Evolutionary conservation across 2,113 vertebrate genomes (phyloP).

Genomic region (Chlamydotis undulata): DNA sequence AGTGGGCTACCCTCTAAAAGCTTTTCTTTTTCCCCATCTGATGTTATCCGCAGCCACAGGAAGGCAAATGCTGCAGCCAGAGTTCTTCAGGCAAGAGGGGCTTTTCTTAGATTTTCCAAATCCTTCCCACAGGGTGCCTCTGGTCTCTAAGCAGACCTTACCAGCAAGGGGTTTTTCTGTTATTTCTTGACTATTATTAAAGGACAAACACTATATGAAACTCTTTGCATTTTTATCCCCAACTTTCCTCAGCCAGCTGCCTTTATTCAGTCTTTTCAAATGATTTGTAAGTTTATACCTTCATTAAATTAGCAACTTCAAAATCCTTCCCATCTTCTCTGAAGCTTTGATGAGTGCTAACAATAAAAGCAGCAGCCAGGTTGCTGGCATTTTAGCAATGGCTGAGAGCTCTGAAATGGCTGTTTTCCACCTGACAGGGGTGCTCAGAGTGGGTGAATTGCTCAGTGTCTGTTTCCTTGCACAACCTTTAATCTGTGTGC

Average conservation of each 20-base stretch:
- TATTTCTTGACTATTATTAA: neutral
- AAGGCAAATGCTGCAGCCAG: rapidly evolving
- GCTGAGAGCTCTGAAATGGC: neutral
- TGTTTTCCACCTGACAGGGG: neutral
- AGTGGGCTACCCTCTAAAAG: neutral
- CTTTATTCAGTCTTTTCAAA: neutral
- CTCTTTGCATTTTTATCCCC: neutral
- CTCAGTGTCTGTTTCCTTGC: neutral
- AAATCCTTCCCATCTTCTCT: neutral
- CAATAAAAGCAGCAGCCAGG: neutral
- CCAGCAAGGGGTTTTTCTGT: neutral
- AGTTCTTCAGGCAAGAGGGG: neutral
- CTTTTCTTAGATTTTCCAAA: neutral
- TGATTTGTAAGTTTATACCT: neutral
- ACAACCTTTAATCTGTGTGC: neutral
- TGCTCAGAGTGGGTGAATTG: neutral
- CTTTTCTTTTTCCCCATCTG: neutral
- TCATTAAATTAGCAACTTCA: constrained; percentile 2
- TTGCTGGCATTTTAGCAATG: neutral
- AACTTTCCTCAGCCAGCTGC: neutral
- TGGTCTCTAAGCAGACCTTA: neutral
- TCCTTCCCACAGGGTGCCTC: neutral
- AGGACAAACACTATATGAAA: neutral
- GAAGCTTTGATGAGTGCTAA: neutral
- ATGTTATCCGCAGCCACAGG: neutral